Evolutionary conservation across 2,888 invertebrate species (phyloP).

Genomic region (Blomia tropicalis): DNA sequence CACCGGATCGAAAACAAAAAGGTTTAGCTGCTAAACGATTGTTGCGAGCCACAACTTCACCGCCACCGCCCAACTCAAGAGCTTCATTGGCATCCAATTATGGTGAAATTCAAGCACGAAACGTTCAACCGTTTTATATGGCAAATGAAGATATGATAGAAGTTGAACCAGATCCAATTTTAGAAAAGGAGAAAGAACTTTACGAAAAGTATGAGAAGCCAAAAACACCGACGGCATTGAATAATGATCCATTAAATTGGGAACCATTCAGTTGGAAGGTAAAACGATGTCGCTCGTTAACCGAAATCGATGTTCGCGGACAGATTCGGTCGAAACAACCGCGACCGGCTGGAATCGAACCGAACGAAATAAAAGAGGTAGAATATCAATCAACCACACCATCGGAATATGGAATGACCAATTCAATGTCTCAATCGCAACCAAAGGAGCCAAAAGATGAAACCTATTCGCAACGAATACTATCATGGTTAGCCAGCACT

Average conservation of each 20-base stretch:
- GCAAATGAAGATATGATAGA: neutral
- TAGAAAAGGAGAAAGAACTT: neutral
- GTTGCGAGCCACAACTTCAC: neutral
- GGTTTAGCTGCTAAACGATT: neutral
- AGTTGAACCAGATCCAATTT: neutral
- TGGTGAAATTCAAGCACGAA: neutral
- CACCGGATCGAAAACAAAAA: neutral
- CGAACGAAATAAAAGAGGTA: neutral
- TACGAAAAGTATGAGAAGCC: conserved; percentile 7
- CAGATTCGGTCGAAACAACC: conserved; percentile 14
- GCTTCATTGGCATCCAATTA: neutral
- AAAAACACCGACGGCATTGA: neutral
- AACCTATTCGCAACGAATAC: neutral
- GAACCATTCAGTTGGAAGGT: conserved; percentile 24
- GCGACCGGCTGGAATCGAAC: neutral
- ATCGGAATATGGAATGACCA: neutral
- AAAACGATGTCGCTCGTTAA: conserved; percentile 27
- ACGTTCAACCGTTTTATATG: neutral
- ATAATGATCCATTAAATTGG: conserved; percentile 20
- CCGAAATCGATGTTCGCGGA: conserved; percentile 27
- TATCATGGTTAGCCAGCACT: neutral
- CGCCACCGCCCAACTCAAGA: conserved; percentile 1
- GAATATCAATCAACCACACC: neutral
- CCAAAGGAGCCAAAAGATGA: neutral
- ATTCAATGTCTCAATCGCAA: neutral